phyloP scores from a whole-genome alignment of 37 sponge, comb jelly and placozoan genomes.

The Axinella damicornis region DNA sequence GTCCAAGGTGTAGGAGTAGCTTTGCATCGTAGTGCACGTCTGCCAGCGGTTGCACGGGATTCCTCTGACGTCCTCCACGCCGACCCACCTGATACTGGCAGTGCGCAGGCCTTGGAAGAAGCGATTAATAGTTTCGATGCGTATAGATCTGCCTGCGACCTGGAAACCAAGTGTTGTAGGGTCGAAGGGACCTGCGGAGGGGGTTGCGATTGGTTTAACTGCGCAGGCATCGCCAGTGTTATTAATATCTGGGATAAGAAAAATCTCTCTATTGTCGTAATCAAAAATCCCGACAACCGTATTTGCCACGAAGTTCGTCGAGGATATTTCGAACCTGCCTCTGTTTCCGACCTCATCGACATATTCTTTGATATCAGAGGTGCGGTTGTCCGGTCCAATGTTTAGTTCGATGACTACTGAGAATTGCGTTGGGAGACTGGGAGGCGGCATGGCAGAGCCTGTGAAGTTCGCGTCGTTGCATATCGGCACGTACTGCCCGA shows the following conservation, averaged over 20 bases:
- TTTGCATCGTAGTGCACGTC: constrained; percentile 10
- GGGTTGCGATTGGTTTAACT: background rate
- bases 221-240: constrained; percentile 32
- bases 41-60: constrained; percentile 57
- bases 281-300: constrained; percentile 20
- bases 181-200: no score
- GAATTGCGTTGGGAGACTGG: constrained; percentile 57
- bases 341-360: constrained; percentile 52
- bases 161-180: constrained; percentile 6
- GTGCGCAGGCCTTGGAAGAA: background rate
- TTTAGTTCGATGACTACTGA: constrained; percentile 38
- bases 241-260: constrained; percentile 22
- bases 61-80: constrained; percentile 38
- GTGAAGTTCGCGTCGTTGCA: background rate
- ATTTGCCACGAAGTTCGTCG: no score
- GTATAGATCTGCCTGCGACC: constrained; percentile 22
- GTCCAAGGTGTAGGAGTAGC: constrained; percentile 28
- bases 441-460: background rate
- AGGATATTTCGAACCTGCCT: constrained; percentile 22
- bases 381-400: background rate
- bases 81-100: constrained; percentile 19
- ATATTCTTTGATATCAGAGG: constrained; percentile 15
- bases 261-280: constrained; percentile 18
- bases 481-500: no score
- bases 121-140: constrained; percentile 18